Conservation (phyloP, 1,140 invertebrate genomes). For the Dreissena polymorpha region DNA sequence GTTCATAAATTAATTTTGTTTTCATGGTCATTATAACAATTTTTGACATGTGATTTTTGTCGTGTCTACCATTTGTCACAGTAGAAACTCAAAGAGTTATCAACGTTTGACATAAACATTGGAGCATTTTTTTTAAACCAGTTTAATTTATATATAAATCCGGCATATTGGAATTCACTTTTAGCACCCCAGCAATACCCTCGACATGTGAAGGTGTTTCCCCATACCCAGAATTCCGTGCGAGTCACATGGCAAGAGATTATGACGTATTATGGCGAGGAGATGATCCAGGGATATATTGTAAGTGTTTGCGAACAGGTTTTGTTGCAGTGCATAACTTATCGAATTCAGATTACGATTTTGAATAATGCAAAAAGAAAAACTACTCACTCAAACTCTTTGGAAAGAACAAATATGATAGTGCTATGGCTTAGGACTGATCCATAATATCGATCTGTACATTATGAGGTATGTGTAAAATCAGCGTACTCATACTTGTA, state of each 20-base stretch:
- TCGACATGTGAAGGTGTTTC: conserved; percentile 46
- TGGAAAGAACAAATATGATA: too few relatives aligned
- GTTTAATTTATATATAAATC: background rate
- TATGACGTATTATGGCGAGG: conserved; percentile 28
- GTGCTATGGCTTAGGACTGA: too few relatives aligned
- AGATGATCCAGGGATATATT: conserved; percentile 45
- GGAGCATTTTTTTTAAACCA: too few relatives aligned
- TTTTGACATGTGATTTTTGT: too few relatives aligned
- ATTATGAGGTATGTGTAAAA: too few relatives aligned
- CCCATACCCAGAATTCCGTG: conserved; percentile 14
- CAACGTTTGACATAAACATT: too few relatives aligned
- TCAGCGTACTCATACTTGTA: too few relatives aligned
- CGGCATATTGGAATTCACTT: background rate
- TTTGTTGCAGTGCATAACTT: background rate
- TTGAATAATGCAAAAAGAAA: background rate
- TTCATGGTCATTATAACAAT: too few relatives aligned
- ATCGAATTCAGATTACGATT: background rate
- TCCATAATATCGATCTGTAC: too few relatives aligned
- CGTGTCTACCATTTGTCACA: too few relatives aligned
- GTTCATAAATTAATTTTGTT: too few relatives aligned
- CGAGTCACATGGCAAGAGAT: conserved; percentile 46
- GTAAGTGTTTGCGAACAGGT: conserved; percentile 20
- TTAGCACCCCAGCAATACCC: conserved; percentile 41
- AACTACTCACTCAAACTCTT: background rate
- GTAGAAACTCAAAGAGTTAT: too few relatives aligned